These are phyloP conservation scores for Sebastes baramenuke DNA, from an alignment of 2,797 vertebrate species.

Conservation along the genomic window DNA sequence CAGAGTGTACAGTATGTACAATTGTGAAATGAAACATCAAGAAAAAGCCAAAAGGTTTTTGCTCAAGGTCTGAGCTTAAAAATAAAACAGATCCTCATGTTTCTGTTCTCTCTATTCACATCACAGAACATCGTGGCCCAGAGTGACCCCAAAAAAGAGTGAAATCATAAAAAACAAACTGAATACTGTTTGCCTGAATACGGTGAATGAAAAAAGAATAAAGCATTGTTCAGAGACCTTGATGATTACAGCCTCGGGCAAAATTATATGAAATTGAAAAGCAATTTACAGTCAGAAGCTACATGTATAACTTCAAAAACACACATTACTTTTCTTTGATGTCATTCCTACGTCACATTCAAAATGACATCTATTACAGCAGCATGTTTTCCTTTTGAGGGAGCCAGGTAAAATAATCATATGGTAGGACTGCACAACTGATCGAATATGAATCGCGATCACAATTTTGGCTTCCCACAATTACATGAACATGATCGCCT, in stretches of 20 bases:
- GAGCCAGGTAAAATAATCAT: background rate
- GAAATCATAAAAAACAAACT: background rate
- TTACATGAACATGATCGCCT: too few relatives aligned
- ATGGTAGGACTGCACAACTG: too few relatives aligned
- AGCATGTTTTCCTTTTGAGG: background rate
- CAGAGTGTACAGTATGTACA: too few relatives aligned
- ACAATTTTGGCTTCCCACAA: too few relatives aligned
- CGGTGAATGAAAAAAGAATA: background rate
- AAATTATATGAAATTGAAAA: background rate
- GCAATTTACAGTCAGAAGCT: background rate
- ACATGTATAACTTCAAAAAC: background rate
- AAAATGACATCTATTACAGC: background rate
- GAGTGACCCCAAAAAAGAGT: background rate
- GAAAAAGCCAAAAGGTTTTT: background rate
- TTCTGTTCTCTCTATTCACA: background rate
- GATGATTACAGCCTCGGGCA: background rate
- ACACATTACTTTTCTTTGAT: background rate
- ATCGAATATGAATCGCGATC: too few relatives aligned
- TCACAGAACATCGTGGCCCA: background rate
- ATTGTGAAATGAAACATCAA: background rate
- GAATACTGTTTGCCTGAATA: background rate
- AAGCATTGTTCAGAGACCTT: background rate
- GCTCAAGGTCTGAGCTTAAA: background rate
- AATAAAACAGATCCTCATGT: background rate
- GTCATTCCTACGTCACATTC: background rate